Evolutionary conservation across 2,797 vertebrate species (phyloP).

Genomic region (Dicrostonyx torquatus): DNA sequence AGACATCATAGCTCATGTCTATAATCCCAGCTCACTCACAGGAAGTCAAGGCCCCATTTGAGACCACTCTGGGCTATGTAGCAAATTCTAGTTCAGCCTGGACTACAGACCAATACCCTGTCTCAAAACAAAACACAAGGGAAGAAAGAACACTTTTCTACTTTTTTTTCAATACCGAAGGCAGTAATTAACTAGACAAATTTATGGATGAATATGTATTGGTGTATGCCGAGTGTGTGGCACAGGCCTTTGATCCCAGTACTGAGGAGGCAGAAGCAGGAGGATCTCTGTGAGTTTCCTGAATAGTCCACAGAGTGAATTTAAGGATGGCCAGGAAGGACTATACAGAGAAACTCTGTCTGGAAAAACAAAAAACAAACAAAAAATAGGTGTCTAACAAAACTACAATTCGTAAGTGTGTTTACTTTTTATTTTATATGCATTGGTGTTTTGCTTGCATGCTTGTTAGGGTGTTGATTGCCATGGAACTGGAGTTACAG

Average conservation of each 20-base stretch:
- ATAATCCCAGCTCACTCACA: neutral
- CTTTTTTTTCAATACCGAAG: slow-evolving; percentile 34
- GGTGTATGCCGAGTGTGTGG: neutral
- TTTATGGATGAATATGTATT: neutral
- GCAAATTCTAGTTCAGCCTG: neutral
- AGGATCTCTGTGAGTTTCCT: neutral
- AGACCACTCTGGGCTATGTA: neutral
- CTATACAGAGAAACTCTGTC: neutral
- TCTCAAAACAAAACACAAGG: neutral
- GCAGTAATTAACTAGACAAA: neutral
- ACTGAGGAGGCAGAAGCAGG: neutral
- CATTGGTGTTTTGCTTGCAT: neutral
- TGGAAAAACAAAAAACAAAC: neutral
- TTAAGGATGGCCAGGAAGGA: neutral
- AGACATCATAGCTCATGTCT: neutral
- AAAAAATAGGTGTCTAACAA: neutral
- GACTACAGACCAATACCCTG: neutral
- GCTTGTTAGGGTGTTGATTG: neutral
- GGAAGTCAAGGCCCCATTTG: neutral
- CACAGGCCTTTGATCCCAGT: neutral
- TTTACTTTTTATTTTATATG: neutral
- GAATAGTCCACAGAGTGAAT: neutral
- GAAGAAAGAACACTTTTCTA: neutral
- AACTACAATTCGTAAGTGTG: neutral
- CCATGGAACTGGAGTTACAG: neutral